Base-by-base conservation (phyloP, 1,140 invertebrate species). In the Epicauta chinensis region DNA sequence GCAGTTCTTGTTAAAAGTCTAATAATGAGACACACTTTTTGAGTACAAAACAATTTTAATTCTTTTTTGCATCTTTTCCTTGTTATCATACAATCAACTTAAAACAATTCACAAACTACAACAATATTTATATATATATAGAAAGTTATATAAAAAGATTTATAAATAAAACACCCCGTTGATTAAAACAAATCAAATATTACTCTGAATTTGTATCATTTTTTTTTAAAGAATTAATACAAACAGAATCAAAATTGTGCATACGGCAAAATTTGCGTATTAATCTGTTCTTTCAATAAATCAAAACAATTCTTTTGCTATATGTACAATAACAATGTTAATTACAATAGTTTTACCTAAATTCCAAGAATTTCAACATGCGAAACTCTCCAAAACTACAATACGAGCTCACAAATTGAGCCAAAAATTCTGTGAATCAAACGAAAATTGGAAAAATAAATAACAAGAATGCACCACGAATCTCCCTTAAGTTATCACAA, bases 321-420 rank as follows among this genome's bases (percentile, higher is more conserved):
- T 58, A 55, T 58, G 55, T 55, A 58, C 56, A 61, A 55, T 53
- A 41, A 58, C 43, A 55, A 37, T 23, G 29, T 38, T 44, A 38
- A 34, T 29, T 36, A 56, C 32, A 56, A 45, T 59, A 47, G 46
- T 49, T 23, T 35, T 16, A 37, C 43, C 13, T 58, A 55, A 58
- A 58, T 61, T 55, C 52, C 55, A 58, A 44, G 50, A 55, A 2
- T 23, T 23, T 23, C 23, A 23, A 23, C 7, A 23, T 23, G 23
- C 23, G 23, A 7, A 23, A 23, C 4, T 23, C 7, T 5, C 7
- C 4, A 23, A 23, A 5, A 23, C 23, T 23, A 23, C 23, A 23
- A 23, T 23, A 5, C 4, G 23, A 23, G 23, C n/a, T n/a, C n/a
- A n/a, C n/a, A n/a, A 23, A 23, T 23, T 23, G 4, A 3, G 4